phyloP scores from a whole-genome alignment of 2,113 vertebrate genomes.

The Lipotes vexillifer region DNA sequence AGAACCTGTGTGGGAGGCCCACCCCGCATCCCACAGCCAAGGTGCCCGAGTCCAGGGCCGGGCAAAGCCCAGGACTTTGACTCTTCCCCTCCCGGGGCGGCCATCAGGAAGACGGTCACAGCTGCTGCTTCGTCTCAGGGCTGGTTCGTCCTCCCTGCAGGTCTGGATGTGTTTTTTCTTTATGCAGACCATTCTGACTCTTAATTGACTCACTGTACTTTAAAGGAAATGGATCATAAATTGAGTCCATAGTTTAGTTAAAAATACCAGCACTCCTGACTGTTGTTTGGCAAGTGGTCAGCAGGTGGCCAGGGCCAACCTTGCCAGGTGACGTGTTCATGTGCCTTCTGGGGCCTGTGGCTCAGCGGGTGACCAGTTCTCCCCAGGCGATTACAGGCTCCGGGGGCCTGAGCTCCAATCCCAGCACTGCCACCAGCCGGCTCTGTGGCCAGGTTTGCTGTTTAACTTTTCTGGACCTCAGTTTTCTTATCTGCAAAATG shows the following conservation, averaged over 20 bases:
- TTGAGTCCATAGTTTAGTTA: background rate
- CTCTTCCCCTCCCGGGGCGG: background rate
- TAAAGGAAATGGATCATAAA: background rate
- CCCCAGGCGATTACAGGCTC: background rate
- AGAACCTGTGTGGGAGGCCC: background rate
- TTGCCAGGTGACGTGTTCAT: fast-evolving
- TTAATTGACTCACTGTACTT: background rate
- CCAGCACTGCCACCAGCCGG: too few species aligned
- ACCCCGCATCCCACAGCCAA: background rate
- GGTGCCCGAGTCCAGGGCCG: background rate
- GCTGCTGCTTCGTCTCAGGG: fast-evolving
- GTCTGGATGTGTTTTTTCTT: background rate
- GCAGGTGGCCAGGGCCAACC: background rate
- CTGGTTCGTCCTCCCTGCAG: fast-evolving
- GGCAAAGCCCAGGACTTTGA: background rate
- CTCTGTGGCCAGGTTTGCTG: background rate
- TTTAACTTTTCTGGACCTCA: background rate
- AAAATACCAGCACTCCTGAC: background rate
- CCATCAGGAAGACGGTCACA: background rate
- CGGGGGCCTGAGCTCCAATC: background rate
- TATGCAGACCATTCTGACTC: background rate
- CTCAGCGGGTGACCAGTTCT: background rate
- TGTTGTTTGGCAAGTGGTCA: background rate
- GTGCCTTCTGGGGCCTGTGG: background rate
- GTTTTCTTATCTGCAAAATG: background rate